Conservation (phyloP, 2,888 invertebrate species). For the Drosophila tripunctata region DNA sequence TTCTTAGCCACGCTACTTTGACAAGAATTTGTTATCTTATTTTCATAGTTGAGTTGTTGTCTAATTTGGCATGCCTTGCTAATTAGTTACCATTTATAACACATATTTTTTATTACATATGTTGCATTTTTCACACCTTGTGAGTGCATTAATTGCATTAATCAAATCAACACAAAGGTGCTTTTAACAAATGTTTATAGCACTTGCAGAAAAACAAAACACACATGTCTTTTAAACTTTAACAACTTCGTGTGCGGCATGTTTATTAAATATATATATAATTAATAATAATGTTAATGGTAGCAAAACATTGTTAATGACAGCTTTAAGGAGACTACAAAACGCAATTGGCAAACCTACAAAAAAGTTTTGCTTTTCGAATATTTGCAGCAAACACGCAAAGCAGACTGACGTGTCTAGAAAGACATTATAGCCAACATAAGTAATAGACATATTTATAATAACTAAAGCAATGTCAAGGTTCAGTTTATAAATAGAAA, state of each 20-base stretch:
- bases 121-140: conserved; percentile 54
- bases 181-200: conserved; percentile 55
- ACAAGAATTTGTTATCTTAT: conserved; percentile 27
- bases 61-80: conserved; percentile 45
- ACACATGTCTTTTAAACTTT: conserved; percentile 43
- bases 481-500: conserved; percentile 40
- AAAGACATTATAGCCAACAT: conserved; percentile 16
- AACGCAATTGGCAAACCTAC: background rate
- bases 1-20: conserved; percentile 9
- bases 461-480: conserved; percentile 39
- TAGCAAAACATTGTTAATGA: background rate
- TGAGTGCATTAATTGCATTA: conserved; percentile 58
- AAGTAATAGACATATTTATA: background rate
- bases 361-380: background rate
- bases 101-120: conserved; percentile 32
- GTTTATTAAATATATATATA: conserved; percentile 3
- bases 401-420: conserved; percentile 22
- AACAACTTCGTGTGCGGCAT: conserved; percentile 9
- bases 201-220: conserved; percentile 48
- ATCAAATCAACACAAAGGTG: conserved; percentile 47
- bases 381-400: conserved; percentile 39
- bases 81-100: conserved; percentile 30
- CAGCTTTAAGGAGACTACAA: conserved; percentile 18
- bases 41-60: conserved; percentile 50
- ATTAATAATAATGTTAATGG: background rate